phyloP scores from a whole-genome alignment of 1,140 invertebrate genomes.

The Apis florea region DNA sequence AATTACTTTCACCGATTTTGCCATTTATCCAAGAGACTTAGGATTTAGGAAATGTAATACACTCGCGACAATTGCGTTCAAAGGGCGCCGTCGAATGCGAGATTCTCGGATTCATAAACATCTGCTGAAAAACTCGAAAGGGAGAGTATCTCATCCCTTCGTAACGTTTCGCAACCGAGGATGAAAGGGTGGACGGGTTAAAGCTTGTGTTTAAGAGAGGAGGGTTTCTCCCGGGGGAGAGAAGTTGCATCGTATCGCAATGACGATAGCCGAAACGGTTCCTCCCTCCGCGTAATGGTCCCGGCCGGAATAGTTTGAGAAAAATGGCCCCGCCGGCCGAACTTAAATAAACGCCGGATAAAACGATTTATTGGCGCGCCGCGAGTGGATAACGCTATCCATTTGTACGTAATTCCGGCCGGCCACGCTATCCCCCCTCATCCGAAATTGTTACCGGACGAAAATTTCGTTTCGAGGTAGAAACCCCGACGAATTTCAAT shows the following conservation, averaged over 20 bases:
- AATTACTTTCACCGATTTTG: no score
- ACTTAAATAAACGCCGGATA: slow-evolving; percentile 75
- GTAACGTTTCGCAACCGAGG: neutral
- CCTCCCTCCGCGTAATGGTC: slow-evolving; percentile 68
- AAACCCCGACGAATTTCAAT: neutral
- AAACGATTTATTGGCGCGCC: slow-evolving; percentile 72
- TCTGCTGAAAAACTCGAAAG: neutral
- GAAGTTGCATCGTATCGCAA: slow-evolving; percentile 71
- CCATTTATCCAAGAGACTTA: no score
- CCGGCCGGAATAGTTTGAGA: slow-evolving; percentile 73
- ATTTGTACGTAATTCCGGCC: slow-evolving; percentile 73
- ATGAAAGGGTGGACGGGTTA: slow-evolving; percentile 5
- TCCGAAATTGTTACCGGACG: slow-evolving; percentile 65
- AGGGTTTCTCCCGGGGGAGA: slow-evolving; percentile 60
- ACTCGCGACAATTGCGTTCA: neutral
- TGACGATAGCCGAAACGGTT: slow-evolving; percentile 60
- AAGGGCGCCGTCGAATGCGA: neutral
- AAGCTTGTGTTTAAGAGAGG: slow-evolving; percentile 34
- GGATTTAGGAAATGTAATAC: no score
- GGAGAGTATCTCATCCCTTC: no score
- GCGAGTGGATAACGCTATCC: slow-evolving; percentile 70
- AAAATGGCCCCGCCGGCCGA: slow-evolving; percentile 70
- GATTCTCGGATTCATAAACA: neutral
- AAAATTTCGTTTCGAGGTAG: slow-evolving; percentile 33
- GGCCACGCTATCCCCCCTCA: slow-evolving; percentile 9